Conservation (phyloP, 2,797 vertebrate species). For the Cryptoblepharus egeriae region DNA sequence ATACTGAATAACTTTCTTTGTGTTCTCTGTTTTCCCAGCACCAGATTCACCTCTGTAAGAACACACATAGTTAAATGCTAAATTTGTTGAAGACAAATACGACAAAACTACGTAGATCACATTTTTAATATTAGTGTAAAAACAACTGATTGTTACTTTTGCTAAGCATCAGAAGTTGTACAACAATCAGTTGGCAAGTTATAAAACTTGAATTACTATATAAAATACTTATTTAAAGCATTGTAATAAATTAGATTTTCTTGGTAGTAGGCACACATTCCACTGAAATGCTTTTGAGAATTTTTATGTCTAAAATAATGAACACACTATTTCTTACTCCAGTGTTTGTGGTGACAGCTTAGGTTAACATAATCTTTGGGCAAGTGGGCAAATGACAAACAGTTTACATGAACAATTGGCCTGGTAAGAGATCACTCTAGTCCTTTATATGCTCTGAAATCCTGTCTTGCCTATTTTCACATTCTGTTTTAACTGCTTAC, state of each 20-base stretch:
- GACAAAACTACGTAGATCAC: background rate
- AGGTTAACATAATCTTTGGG: background rate
- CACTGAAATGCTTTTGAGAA: background rate
- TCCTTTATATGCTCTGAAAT: background rate
- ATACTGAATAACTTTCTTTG: constrained; percentile 99
- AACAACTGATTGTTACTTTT: background rate
- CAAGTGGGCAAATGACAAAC: background rate
- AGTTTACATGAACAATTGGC: background rate
- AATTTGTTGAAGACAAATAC: background rate
- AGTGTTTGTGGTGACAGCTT: background rate
- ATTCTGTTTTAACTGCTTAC: background rate
- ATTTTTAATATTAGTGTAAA: background rate
- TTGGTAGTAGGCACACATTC: background rate
- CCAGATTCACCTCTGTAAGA: constrained; percentile 94
- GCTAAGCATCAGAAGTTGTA: background rate
- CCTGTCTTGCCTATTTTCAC: background rate
- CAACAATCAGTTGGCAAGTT: background rate
- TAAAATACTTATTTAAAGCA: background rate
- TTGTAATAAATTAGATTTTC: background rate
- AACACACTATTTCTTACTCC: too few species aligned
- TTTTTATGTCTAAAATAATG: background rate
- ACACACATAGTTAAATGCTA: constrained; percentile 59
- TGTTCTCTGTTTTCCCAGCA: constrained; percentile 98
- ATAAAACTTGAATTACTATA: background rate
- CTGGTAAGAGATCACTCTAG: background rate